Percentiles rank a stretch among this genome's conserved stretches.
Conservation (phyloP, 2,113 vertebrate species). For the Picathartes gymnocephalus region DNA sequence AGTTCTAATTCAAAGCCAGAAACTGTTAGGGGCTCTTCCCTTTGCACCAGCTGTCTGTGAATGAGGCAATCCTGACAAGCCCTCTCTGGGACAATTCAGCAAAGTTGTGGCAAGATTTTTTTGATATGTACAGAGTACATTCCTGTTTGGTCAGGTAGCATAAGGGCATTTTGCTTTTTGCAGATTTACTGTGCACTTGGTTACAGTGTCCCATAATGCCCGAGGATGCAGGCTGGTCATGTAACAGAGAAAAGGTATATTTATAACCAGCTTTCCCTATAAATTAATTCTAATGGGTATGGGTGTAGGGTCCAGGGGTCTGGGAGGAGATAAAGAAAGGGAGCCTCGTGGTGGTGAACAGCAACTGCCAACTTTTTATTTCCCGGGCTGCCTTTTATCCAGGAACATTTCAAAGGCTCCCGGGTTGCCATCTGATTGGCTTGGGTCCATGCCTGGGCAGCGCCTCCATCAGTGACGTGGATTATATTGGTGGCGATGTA, state of each 20-base stretch:
- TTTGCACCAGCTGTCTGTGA: not conserved
- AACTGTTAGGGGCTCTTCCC: not conserved
- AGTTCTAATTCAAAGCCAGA: not conserved
- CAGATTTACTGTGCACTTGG: not conserved
- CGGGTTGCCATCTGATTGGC: too few relatives aligned
- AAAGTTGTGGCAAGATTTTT: not conserved
- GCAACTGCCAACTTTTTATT: too few relatives aligned
- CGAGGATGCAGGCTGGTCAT: not conserved
- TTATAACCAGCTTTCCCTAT: not conserved
- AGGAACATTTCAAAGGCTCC: too few relatives aligned
- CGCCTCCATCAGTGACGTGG: too few relatives aligned
- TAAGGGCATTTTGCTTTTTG: not conserved
- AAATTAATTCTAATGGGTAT: not conserved
- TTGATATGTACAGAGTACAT: accelerated
- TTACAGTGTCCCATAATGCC: not conserved
- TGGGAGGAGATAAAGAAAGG: too few relatives aligned
- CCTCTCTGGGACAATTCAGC: not conserved
- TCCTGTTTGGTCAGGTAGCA: not conserved
- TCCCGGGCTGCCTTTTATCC: too few relatives aligned
- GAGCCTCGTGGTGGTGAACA: too few relatives aligned
- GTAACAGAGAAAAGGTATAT: not conserved
- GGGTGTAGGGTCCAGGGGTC: too few relatives aligned
- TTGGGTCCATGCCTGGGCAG: too few relatives aligned
- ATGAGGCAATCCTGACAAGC: not conserved
- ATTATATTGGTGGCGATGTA: too few relatives aligned